Percentiles rank a stretch among this genome's conserved stretches.
phyloP scores from a whole-genome alignment of 2,797 vertebrate genomes.

The Mus minutoides region DNA sequence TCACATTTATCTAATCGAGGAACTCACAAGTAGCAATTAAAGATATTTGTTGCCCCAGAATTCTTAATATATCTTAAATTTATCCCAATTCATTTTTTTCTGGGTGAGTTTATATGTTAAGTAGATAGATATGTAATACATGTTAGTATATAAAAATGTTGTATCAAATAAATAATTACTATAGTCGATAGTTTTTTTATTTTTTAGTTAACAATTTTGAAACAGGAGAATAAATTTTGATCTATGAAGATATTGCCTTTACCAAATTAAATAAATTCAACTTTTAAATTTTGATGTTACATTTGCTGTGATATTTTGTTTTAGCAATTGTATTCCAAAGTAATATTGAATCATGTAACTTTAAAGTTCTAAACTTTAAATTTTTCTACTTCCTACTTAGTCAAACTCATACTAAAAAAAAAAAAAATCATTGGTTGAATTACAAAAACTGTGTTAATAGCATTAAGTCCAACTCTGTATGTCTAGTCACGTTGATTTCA shows the following conservation, averaged over 20 bases:
- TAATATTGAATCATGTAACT: neutral
- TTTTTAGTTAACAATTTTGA: neutral
- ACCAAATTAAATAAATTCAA: conserved; percentile 13
- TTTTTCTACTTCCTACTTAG: neutral
- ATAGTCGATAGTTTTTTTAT: too few relatives aligned
- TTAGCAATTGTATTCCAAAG: neutral
- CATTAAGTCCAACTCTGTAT: neutral
- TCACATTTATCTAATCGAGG: neutral
- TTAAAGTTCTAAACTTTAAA: neutral
- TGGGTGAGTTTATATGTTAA: neutral
- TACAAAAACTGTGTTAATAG: neutral
- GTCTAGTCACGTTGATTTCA: neutral
- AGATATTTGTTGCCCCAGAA: neutral
- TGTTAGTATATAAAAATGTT: neutral
- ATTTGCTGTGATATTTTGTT: neutral
- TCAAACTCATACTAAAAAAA: neutral
- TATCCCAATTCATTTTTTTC: neutral
- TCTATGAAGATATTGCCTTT: neutral
- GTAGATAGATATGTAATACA: neutral
- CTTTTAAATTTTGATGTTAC: neutral
- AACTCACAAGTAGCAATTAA: neutral
- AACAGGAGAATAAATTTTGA: neutral
- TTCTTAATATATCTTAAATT: neutral
- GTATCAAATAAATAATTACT: neutral
- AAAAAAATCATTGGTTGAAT: neutral